A percentile compares a stretch with the other conserved stretches of the same genome.
phyloP scores from a whole-genome alignment of 2,797 vertebrate species.

The Carapus acus region DNA sequence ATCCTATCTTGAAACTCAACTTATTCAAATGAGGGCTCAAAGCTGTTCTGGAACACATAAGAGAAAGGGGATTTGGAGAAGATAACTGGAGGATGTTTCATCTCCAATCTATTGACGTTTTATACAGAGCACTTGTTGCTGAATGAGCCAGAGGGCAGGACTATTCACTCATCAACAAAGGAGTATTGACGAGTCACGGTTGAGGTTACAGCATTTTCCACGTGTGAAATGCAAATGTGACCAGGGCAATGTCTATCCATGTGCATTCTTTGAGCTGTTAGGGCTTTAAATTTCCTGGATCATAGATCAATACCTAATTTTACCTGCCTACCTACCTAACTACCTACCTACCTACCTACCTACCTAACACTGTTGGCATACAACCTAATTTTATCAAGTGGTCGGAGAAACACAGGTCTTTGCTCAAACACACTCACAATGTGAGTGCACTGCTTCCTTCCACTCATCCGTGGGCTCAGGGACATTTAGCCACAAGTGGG shows the following conservation, averaged over 20 bases:
- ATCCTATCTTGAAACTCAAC: constrained; percentile 33
- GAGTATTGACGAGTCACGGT: constrained; percentile 52
- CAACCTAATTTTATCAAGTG: constrained; percentile 47
- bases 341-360: too few species aligned
- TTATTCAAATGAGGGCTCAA: constrained; percentile 36
- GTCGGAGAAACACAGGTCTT: constrained; percentile 16
- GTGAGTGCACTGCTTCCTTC: constrained; percentile 12
- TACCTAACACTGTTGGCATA: constrained; percentile 48
- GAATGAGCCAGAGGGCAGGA: constrained; percentile 23
- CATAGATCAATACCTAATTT: too few species aligned
- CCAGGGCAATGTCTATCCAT: constrained; percentile 29
- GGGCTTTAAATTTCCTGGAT: too few species aligned
- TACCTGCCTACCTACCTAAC: too few species aligned
- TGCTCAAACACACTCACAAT: constrained; percentile 32
- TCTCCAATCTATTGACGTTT: constrained; percentile 28
- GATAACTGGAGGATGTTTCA: not conserved
- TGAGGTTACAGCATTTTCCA: constrained; percentile 39
- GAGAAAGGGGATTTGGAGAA: constrained; percentile 13
- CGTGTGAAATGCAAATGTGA: constrained; percentile 65
- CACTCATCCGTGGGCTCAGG: not conserved
- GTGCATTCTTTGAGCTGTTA: too few species aligned
- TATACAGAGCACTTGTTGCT: constrained; percentile 40
- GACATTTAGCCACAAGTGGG: constrained; percentile 20
- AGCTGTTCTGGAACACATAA: constrained; percentile 6
- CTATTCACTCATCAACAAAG: constrained; percentile 54